Evolutionary conservation across 2,113 vertebrate species (phyloP).

Genomic region (Coryphaenoides rupestris): DNA sequence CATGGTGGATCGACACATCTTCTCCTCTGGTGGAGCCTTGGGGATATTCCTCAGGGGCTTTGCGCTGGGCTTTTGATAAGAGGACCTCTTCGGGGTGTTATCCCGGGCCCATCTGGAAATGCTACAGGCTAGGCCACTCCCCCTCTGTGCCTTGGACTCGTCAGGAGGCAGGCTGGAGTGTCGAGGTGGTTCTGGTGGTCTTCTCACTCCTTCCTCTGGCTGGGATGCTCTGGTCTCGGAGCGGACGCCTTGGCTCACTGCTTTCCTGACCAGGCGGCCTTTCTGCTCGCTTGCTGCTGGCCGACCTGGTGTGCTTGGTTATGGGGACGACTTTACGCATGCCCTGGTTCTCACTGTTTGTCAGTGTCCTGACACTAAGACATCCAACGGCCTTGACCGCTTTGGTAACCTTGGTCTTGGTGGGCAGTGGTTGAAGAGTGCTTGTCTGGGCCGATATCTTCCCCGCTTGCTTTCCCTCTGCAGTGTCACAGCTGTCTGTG

Average conservation of each 20-base stretch:
- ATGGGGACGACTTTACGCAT: conserved; percentile 93
- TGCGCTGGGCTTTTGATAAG: conserved; percentile 80
- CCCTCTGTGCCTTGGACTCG: conserved; percentile 73
- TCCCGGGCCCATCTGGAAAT: conserved; percentile 73
- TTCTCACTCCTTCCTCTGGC: conserved; percentile 74
- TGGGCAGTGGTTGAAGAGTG: conserved; percentile 27
- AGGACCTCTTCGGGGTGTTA: conserved; percentile 49
- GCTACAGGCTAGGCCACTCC: conserved; percentile 43
- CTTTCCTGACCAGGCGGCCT: conserved; percentile 57
- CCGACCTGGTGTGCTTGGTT: conserved; percentile 69
- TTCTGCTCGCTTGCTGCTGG: conserved; percentile 68
- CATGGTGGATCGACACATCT: conserved; percentile 81
- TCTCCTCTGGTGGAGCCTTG: conserved; percentile 78
- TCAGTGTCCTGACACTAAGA: conserved; percentile 75
- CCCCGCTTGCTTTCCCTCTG: conserved; percentile 45
- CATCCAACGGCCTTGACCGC: conserved; percentile 35
- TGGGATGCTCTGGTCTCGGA: conserved; percentile 77
- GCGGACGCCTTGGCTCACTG: conserved; percentile 57
- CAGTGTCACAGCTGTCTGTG: conserved; percentile 59
- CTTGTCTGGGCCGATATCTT: conserved; percentile 36
- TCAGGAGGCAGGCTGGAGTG: conserved; percentile 78
- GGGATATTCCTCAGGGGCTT: conserved; percentile 82
- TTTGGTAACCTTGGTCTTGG: conserved; percentile 70
- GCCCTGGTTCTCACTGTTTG: conserved; percentile 78
- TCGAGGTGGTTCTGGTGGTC: conserved; percentile 62